Evolutionary conservation across 2,113 vertebrate genomes (phyloP).

Genomic region (Mastomys natalensis): DNA sequence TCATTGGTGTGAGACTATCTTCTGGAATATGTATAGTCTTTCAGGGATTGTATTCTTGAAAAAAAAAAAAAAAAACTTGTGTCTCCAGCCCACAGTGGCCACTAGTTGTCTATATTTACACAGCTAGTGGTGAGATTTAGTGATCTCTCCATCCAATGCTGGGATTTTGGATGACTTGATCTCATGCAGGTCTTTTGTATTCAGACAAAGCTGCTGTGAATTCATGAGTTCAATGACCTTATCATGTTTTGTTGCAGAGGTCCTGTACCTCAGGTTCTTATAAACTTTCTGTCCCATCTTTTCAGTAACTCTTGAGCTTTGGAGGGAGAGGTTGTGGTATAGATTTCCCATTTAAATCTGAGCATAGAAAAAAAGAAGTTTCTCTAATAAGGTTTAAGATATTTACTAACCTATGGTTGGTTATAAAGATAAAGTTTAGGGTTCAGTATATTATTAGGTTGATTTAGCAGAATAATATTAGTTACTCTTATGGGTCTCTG

Average conservation of each 20-base stretch:
- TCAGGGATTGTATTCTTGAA: not conserved
- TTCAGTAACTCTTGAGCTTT: not conserved
- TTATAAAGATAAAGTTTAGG: not conserved
- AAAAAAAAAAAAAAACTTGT: not conserved
- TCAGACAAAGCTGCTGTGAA: not conserved
- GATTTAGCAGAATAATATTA: not conserved
- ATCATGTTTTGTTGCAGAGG: not conserved
- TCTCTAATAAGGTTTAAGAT: not conserved
- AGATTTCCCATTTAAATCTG: not conserved
- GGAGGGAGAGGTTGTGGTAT: not conserved
- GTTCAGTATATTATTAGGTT: not conserved
- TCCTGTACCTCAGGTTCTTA: not conserved
- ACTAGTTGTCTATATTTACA: not conserved
- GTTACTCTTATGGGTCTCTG: not conserved
- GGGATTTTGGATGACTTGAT: not conserved
- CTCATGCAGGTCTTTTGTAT: not conserved
- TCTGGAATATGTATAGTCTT: not conserved
- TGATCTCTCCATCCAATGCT: too few species aligned
- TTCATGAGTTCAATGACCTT: not conserved
- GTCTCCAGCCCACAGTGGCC: not conserved
- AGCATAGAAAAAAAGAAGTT: not conserved
- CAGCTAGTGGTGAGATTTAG: not conserved
- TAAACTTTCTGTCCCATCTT: not conserved
- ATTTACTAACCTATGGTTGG: not conserved
- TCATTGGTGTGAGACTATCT: not conserved